Evolutionary conservation across 2,888 invertebrate species (phyloP), one percentile per base, ranked within the genome.

Genomic region (Gymnosoma rotundatum): DNA sequence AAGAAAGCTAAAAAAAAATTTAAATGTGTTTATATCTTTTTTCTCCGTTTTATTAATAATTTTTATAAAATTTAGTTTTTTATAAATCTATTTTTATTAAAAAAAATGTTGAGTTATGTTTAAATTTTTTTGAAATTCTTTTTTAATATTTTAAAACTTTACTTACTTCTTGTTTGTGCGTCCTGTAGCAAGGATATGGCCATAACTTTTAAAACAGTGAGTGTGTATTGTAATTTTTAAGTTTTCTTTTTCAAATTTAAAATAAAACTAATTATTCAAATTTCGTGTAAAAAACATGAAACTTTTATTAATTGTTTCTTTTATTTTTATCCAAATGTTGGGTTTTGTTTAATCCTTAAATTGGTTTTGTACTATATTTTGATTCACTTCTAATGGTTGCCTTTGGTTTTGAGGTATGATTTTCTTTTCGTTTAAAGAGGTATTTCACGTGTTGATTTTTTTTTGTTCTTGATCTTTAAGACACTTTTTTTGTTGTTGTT

Each of bases 101-200:
- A 14, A n/a, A n/a, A n/a, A n/a, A n/a, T n/a, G n/a, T n/a, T n/a
- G n/a, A n/a, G n/a, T n/a, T n/a, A n/a, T n/a, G n/a, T n/a, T n/a
- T n/a, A n/a, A n/a, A n/a, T n/a, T n/a, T n/a, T n/a, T n/a, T n/a
- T n/a, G n/a, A n/a, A n/a, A n/a, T n/a, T n/a, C n/a, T n/a, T n/a
- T n/a, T n/a, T n/a, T n/a, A n/a, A 45, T 45, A 12, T 16, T 16
- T 45, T 20, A 4, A 58, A 78, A 16, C 16, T 69, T 12, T 74
- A 87, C 87, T 87, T 86, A 87, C 87, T 79, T 86, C 92, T 90
- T 87, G 90, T 91, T 88, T 92, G 92, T 54, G 92, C 92, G 89
- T 92, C 92, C 88, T 92, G 92, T 45, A 92, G 87, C 89, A 92
- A 83, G 75, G 92, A 92, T 79, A 92, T 90, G 73, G 92, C 92